Conservation (phyloP, 2,113 vertebrate species). For the Microcebus ravelobensis region DNA sequence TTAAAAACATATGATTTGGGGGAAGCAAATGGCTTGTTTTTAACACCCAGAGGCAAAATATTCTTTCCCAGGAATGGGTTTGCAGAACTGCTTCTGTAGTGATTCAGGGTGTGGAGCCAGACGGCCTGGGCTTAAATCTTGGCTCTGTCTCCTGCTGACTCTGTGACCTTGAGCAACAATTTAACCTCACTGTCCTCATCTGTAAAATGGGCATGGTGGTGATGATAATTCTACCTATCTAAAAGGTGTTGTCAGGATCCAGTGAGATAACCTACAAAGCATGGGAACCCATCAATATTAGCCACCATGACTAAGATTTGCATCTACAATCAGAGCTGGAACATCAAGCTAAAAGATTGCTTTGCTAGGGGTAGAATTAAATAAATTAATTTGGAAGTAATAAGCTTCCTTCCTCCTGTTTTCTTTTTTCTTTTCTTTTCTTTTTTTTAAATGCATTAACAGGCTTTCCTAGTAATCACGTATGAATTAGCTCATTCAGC, state of each 20-base stretch:
- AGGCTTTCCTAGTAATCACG: not conserved
- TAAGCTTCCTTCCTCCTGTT: not conserved
- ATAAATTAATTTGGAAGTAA: not conserved
- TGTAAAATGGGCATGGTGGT: not conserved
- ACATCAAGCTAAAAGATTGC: not conserved
- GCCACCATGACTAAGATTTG: not conserved
- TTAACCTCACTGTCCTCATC: not conserved
- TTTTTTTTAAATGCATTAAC: not conserved
- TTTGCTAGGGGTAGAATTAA: not conserved
- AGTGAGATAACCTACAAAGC: not conserved
- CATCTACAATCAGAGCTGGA: not conserved
- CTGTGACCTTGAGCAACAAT: not conserved
- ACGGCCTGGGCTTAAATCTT: not conserved
- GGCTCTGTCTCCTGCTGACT: not conserved
- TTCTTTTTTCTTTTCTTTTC: no score
- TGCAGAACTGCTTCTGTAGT: not conserved
- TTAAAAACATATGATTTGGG: not conserved
- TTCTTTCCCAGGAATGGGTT: not conserved
- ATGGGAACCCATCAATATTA: not conserved
- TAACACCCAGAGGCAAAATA: not conserved
- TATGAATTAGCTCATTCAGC: not conserved
- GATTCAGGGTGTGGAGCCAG: not conserved
- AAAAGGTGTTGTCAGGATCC: not conserved
- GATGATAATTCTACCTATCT: not conserved
- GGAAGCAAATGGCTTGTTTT: not conserved